phyloP scores from a whole-genome alignment of 2,888 invertebrate species.

The Epirrhoe alternata region DNA sequence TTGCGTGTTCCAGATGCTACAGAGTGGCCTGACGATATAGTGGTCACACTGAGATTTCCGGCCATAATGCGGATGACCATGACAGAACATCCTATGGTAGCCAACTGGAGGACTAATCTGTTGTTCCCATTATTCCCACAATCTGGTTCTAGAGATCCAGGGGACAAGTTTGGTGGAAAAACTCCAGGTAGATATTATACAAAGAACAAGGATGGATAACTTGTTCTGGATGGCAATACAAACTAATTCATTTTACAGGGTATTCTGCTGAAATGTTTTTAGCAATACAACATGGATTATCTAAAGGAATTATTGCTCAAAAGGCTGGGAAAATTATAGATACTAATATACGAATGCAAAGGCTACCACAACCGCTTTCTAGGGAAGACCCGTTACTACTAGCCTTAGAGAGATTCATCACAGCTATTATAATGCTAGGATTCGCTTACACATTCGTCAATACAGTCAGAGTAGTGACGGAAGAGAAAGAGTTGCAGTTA shows the following conservation, averaged over 20 bases:
- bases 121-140: slow-evolving; percentile 88
- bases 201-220: background rate
- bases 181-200: slow-evolving; percentile 83
- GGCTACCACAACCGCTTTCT: slow-evolving; percentile 90
- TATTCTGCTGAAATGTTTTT: slow-evolving; percentile 77
- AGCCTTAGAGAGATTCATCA: slow-evolving; percentile 88
- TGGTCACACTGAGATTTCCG: slow-evolving; percentile 86
- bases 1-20: slow-evolving; percentile 61
- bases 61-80: slow-evolving; percentile 84
- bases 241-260: slow-evolving; percentile 53
- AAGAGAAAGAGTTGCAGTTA: slow-evolving; percentile 90
- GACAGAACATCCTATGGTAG: slow-evolving; percentile 70
- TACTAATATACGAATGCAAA: slow-evolving; percentile 82
- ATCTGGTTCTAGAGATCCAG: slow-evolving; percentile 87
- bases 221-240: background rate
- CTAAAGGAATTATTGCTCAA: slow-evolving; percentile 71
- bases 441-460: slow-evolving; percentile 93
- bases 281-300: slow-evolving; percentile 74
- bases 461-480: slow-evolving; percentile 90
- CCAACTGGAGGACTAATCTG: slow-evolving; percentile 90
- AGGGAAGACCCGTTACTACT: slow-evolving; percentile 88
- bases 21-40: slow-evolving; percentile 81
- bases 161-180: slow-evolving; percentile 74
- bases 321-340: slow-evolving; percentile 65
- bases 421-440: slow-evolving; percentile 91